Evolutionary conservation across 2,888 invertebrate species (phyloP), one percentile per base, ranked within the genome.

Genomic region (Pecten maximus): DNA sequence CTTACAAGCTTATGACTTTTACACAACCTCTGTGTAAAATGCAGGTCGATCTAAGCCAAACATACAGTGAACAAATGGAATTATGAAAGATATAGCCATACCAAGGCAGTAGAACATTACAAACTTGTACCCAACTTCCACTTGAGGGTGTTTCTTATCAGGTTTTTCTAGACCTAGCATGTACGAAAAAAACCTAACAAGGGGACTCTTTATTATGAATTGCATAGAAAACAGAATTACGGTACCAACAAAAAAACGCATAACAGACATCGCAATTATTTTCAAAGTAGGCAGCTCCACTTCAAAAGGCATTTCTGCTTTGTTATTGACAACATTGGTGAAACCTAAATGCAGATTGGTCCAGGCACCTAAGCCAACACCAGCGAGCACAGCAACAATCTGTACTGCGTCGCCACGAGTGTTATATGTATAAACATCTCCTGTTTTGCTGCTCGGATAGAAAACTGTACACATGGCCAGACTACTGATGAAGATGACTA

Each of bases 321-420:
- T 87, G 86, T 92, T 90, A 35, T 90, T 90, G 10, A 92, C 91
- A 0, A 90, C 91, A 10, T 91, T 91, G 2, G 94, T 92, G 89
- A 94, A 94, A 0, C 94, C 95, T 19, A 94, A 93, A 88, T 94
- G 94, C 91, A 94, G 94, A 88, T 94, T 94, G 16, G 94, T 88
- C 95, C 95, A 95, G 16, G 90, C 87, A 6, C 95, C 95, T 8
- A 94, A 48, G 28, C 93, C 90, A 1, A 93, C 90, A 0, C 95
- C 95, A 4, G 93, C 92, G 10, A 92, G 39, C 0, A 94, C 92
- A 0, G 95, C 93, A 4, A 95, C 94, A 60, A 95, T 94, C 89
- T 95, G 94, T 10, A 95, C 94, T 39, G 94, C 94, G 89, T 95
- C 94, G 0, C 93, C 94, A 89, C 94, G 93, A 2, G 95, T 93